Conservation (phyloP, 2,113 vertebrate genomes). For the Haplochromis vanheusdeni region DNA sequence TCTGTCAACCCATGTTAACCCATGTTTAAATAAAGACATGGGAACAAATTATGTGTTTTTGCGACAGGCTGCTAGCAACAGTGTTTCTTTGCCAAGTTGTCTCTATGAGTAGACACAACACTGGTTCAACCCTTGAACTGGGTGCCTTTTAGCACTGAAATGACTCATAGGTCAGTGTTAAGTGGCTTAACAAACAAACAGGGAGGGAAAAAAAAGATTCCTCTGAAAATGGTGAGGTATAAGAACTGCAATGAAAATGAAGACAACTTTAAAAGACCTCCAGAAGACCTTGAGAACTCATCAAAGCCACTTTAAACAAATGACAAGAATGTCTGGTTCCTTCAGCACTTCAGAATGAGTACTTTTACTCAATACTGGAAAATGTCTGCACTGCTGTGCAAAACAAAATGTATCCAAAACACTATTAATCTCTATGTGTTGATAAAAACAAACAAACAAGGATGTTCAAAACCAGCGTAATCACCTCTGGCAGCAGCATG, state of each 20-base stretch:
- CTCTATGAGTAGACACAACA: background rate
- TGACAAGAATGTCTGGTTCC: background rate
- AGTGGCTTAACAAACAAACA: background rate
- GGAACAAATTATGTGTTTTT: background rate
- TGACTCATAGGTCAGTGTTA: background rate
- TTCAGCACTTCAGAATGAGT: background rate
- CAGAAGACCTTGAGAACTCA: background rate
- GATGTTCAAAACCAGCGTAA: slow-evolving; percentile 9
- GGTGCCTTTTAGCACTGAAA: background rate
- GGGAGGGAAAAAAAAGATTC: background rate
- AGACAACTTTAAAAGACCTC: background rate
- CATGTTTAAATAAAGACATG: background rate
- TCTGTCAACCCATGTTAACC: background rate
- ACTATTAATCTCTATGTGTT: background rate
- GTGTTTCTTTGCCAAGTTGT: background rate
- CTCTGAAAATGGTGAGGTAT: background rate
- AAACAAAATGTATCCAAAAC: background rate
- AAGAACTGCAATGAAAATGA: background rate
- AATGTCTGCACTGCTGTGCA: background rate
- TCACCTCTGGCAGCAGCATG: background rate
- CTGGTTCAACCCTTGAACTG: background rate
- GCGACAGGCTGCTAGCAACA: background rate
- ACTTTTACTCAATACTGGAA: background rate
- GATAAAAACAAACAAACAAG: background rate
- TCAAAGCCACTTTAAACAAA: background rate